Evolutionary conservation across 1,140 invertebrate genomes (phyloP).

Genomic region (Megalonaias nervosa): DNA sequence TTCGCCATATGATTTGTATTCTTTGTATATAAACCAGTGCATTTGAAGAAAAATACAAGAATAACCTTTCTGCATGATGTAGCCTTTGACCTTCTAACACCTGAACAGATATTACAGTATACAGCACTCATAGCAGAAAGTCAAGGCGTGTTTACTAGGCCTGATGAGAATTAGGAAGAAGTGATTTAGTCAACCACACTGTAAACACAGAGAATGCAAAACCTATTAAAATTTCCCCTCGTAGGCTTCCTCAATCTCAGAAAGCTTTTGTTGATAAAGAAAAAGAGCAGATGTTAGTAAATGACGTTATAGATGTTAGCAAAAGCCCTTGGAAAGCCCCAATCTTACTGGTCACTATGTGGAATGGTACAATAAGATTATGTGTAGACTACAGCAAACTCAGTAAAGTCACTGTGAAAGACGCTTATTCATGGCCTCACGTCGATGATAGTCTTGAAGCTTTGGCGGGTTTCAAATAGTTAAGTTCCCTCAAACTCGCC

Average conservation of each 20-base stretch:
- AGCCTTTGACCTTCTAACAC: too few relatives aligned
- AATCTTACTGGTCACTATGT: not conserved
- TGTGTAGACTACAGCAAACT: constrained; percentile 15
- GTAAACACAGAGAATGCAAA: too few relatives aligned
- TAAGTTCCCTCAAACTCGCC: constrained; percentile 47
- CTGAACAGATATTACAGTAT: too few relatives aligned
- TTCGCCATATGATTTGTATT: too few relatives aligned
- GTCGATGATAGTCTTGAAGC: constrained; percentile 29
- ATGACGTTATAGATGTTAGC: constrained; percentile 2
- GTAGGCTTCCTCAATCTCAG: not conserved
- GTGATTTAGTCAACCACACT: too few relatives aligned
- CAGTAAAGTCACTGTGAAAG: constrained; percentile 6
- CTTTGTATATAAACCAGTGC: too few relatives aligned
- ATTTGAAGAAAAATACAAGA: too few relatives aligned
- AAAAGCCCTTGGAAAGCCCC: not conserved
- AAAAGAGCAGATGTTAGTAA: constrained; percentile 15
- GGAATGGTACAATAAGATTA: constrained; percentile 2
- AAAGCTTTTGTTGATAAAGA: not conserved
- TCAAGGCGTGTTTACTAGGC: too few relatives aligned
- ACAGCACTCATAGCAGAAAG: too few relatives aligned
- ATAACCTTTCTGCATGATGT: too few relatives aligned
- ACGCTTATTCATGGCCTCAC: constrained; percentile 15
- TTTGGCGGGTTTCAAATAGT: constrained; percentile 22
- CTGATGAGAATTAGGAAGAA: too few relatives aligned
- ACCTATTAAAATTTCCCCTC: not conserved